Evolutionary conservation across 2,113 vertebrate species (phyloP), one percentile per base, ranked within the genome.

Genomic region (Phasianus colchicus): DNA sequence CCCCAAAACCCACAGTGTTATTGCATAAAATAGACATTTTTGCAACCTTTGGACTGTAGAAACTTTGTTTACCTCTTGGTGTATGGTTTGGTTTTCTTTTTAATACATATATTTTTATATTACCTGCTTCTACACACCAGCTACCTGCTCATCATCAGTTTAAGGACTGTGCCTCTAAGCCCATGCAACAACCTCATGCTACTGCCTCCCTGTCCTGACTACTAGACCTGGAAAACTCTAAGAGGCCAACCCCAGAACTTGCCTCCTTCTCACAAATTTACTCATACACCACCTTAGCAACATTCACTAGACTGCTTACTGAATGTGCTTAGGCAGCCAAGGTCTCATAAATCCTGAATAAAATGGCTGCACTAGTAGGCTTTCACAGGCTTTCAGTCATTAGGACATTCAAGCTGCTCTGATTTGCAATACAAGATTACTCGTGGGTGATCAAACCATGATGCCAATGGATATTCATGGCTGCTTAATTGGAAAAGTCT

Each of bases 281-380:
- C 42, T 30, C 12, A 24, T 1, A 16, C 5, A 3, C 2, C 14
- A 36, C 2, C 25, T 32, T 17, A 61, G 32, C 43, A 18, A 36
- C 8, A 50, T 24, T 0, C 3, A 0, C 34, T 14, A n/a, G 52
- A 18, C 11, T 74, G 34, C 12, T 61, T 25, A 14, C 2, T 16
- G 24, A 61, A 55, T 36, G 6, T 22, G 42, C 11, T 75, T 18
- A n/a, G 42, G 38, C 19, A 81, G 7, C 3, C 5, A 1, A 5
- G 14, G 12, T 32, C 50, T 64, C 20, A 15, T 4, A 43, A 47
- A 29, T 7, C 48, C 48, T 77, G 64, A n/a, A 64, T 32, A 73
- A 2, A 2, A 52, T 32, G 13, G 5, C 32, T 83, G 25, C 57
- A 24, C 25, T 5, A 10, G 21, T 0, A 4, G 16, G 19, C 5